Conservation (phyloP, 1,140 invertebrate genomes). For the Sipha flava region DNA sequence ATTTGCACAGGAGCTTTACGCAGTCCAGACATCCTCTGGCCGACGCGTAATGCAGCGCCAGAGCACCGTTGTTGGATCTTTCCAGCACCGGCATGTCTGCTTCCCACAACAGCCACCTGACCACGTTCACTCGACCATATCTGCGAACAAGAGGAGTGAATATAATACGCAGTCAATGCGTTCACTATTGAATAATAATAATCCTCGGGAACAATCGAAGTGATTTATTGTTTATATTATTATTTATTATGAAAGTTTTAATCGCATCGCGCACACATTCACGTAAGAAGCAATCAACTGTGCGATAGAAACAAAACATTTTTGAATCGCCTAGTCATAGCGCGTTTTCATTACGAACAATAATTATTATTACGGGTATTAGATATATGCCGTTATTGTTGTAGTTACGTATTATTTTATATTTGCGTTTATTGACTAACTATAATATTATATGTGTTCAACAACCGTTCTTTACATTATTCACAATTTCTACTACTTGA, state of each 20-base stretch:
- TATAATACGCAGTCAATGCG: neutral
- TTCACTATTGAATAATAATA: neutral
- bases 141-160: slow-evolving; percentile 42
- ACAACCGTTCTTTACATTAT: too few species aligned
- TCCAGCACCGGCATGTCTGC: slow-evolving; percentile 50
- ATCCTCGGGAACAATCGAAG: neutral
- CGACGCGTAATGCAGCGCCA: slow-evolving; percentile 77
- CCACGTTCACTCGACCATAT: slow-evolving; percentile 50
- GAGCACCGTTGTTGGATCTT: slow-evolving; percentile 48
- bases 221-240: neutral
- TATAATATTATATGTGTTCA: too few species aligned
- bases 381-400: neutral
- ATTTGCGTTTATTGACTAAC: neutral
- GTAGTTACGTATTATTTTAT: neutral
- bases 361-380: neutral
- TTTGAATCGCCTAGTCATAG: neutral
- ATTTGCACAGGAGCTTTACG: slow-evolving; percentile 67
- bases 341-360: neutral
- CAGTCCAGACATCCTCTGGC: slow-evolving; percentile 74
- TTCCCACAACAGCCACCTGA: slow-evolving; percentile 54
- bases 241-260: neutral
- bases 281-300: neutral
- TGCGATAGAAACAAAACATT: neutral
- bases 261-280: neutral
- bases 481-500: too few species aligned